These are phyloP conservation scores for Pteronotus mesoamericanus DNA, from an alignment of 2,797 vertebrate species.

Conservation along the genomic window DNA sequence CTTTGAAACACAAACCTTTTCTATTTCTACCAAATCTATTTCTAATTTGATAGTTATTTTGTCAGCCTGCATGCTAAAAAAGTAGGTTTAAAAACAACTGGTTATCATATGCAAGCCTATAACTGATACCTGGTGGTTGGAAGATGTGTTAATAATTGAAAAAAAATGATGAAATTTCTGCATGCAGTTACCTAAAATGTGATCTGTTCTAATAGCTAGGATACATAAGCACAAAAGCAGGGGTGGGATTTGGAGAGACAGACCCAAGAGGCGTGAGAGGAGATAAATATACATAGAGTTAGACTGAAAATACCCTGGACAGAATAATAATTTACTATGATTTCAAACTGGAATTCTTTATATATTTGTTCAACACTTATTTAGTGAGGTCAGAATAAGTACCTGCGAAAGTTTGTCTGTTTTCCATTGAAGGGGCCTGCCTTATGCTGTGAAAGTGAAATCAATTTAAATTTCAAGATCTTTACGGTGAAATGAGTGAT, in stretches of 20 bases:
- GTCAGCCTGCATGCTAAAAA: neutral
- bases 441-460: neutral
- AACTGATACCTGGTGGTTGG: neutral
- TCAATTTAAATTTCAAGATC: neutral
- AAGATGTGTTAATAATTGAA: neutral
- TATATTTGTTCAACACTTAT: neutral
- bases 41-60: constrained; percentile 10
- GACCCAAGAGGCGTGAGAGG: neutral
- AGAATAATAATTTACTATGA: neutral
- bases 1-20: constrained; percentile 21
- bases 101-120: neutral
- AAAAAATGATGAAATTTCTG: neutral
- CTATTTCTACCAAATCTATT: neutral
- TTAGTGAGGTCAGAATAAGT: neutral
- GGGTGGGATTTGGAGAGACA: neutral
- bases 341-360: neutral
- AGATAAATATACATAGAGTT: neutral
- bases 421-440: neutral
- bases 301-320: neutral
- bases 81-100: neutral
- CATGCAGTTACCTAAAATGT: neutral
- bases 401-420: neutral
- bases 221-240: neutral
- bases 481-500: neutral
- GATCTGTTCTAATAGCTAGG: neutral